A percentile compares a stretch with the other conserved stretches of the same genome.
Conservation (phyloP, 2,888 invertebrate genomes). For the Pollenia griseotomentosa region DNA sequence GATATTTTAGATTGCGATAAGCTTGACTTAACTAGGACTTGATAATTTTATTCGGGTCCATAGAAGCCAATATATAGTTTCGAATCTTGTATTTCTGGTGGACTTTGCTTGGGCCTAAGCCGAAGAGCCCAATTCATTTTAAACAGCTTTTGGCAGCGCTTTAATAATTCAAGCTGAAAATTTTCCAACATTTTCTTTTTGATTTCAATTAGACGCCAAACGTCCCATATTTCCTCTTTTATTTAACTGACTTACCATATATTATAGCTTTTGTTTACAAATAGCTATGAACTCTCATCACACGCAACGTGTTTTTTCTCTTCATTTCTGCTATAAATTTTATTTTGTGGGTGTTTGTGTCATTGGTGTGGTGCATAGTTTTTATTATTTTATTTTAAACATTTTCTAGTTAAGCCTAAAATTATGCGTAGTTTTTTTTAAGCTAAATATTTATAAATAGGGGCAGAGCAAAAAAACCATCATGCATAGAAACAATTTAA, state of each 20-base stretch:
- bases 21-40: no score
- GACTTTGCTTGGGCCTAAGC: no score
- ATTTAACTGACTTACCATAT: background rate
- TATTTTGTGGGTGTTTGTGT: background rate
- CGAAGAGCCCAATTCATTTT: no score
- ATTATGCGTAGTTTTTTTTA: conserved; percentile 71
- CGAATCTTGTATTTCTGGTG: no score
- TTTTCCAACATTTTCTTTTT: no score
- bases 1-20: no score
- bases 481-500: background rate
- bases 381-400: conserved; percentile 29
- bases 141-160: no score
- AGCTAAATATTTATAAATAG: conserved; percentile 37
- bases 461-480: conserved; percentile 35
- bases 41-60: no score
- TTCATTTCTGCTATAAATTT: background rate
- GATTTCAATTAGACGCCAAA: no score
- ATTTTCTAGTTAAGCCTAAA: conserved; percentile 51
- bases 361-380: background rate
- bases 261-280: background rate
- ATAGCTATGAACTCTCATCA: background rate
- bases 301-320: conserved; percentile 13
- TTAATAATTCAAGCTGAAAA: no score
- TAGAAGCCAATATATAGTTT: no score
- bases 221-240: background rate